Percentiles rank a stretch among this genome's conserved stretches.
Conservation (phyloP, 2,797 vertebrate species). For the Rhinogobio ventralis region DNA sequence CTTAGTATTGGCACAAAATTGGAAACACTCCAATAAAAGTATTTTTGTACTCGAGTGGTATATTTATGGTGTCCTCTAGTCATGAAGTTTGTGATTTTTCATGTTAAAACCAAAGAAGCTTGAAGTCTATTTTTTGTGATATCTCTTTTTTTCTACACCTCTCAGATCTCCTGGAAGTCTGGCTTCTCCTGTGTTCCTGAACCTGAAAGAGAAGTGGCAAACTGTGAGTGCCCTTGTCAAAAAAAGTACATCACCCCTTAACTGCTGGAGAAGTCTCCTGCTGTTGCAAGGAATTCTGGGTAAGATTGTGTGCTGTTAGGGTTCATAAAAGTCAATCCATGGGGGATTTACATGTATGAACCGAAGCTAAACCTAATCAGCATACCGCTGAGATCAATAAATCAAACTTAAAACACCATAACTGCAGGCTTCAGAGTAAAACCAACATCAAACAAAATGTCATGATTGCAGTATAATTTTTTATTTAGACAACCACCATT, state of each 20-base stretch:
- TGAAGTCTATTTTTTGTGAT: constrained; percentile 11
- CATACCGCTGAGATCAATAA: constrained; percentile 7
- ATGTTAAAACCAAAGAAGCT: background rate
- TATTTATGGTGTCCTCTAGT: background rate
- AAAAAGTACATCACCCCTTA: constrained; percentile 39
- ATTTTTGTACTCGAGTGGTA: background rate
- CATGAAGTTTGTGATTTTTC: constrained; percentile 9
- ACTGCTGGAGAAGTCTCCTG: constrained; percentile 18
- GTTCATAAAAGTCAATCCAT: constrained; percentile 26
- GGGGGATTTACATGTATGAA: constrained; percentile 15
- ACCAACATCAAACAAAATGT: constrained; percentile 31
- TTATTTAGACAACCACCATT: constrained; percentile 30
- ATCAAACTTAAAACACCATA: constrained; percentile 8
- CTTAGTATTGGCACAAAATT: background rate
- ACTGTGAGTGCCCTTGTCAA: constrained; percentile 54
- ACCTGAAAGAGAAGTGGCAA: constrained; percentile 45
- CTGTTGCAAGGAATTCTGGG: constrained; percentile 41
- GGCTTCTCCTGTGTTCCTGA: constrained; percentile 37
- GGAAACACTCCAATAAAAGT: background rate
- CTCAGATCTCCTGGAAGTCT: constrained; percentile 6
- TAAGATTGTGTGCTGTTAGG: background rate
- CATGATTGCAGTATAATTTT: constrained; percentile 28
- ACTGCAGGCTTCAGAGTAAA: constrained; percentile 10
- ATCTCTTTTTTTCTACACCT: background rate
- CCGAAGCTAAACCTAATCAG: constrained; percentile 36